Conservation (phyloP, 1,140 invertebrate genomes). For the Magallana ariakensis region DNA sequence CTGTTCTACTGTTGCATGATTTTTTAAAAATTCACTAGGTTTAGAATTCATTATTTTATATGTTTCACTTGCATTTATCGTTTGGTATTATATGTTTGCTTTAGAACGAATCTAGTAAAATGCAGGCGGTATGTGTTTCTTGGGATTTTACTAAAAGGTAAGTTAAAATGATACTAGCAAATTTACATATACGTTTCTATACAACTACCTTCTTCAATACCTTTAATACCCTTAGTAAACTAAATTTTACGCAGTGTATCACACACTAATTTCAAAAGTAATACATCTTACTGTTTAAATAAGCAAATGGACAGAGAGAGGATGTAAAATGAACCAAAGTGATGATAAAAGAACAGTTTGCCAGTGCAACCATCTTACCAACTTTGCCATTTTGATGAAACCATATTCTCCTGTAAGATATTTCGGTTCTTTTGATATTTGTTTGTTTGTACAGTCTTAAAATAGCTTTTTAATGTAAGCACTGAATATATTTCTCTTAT, state of each 20-base stretch:
- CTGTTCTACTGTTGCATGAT: too few species aligned
- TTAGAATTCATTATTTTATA: too few species aligned
- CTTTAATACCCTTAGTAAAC: not conserved
- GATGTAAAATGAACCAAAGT: not conserved
- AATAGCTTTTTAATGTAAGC: not conserved
- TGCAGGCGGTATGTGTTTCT: not conserved
- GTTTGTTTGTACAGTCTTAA: not conserved
- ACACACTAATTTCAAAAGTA: too few species aligned
- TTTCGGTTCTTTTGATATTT: not conserved
- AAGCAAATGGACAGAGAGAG: not conserved
- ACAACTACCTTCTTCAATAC: too few species aligned
- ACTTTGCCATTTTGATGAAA: constrained; percentile 67
- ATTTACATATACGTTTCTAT: too few species aligned
- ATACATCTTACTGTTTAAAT: not conserved
- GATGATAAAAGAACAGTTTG: constrained; percentile 35
- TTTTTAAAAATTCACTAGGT: too few species aligned
- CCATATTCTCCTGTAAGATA: constrained; percentile 45
- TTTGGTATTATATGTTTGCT: not conserved
- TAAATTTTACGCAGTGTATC: too few species aligned
- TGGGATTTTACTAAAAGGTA: not conserved
- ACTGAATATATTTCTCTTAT: not conserved
- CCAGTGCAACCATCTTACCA: constrained; percentile 66
- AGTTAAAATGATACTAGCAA: not conserved
- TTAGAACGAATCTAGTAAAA: not conserved
- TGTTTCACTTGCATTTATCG: too few species aligned